Conservation (phyloP, 2,797 vertebrate species). For the Threskiornis aethiopicus region DNA sequence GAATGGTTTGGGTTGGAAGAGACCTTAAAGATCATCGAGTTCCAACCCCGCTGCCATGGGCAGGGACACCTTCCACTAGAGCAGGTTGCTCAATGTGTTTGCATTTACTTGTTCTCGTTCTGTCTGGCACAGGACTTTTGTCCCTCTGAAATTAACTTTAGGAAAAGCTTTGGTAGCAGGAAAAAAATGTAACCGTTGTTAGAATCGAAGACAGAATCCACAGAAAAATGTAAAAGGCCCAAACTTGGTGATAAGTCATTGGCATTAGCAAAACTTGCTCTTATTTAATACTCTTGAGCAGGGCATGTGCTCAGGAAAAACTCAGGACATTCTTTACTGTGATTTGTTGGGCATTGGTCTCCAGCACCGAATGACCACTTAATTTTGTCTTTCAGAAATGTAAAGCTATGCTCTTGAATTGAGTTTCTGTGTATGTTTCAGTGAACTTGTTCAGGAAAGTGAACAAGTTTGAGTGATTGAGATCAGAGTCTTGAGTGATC, state of each 20-base stretch:
- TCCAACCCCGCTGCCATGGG: too few species aligned
- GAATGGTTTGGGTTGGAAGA: too few species aligned
- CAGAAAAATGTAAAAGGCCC: background rate
- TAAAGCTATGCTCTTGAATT: background rate
- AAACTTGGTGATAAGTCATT: background rate
- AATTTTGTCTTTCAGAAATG: background rate
- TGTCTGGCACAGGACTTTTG: background rate
- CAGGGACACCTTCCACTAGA: too few species aligned
- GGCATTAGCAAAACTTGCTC: background rate
- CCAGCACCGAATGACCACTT: background rate
- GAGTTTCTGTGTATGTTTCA: background rate
- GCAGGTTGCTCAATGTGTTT: background rate
- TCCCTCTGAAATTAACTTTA: background rate
- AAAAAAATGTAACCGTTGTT: background rate
- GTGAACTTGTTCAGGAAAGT: background rate
- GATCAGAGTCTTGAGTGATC: too few species aligned
- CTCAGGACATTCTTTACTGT: background rate
- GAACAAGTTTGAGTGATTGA: too few species aligned
- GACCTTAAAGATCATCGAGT: too few species aligned
- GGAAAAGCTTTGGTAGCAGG: background rate
- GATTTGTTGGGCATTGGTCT: background rate
- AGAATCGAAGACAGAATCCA: background rate
- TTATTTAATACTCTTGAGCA: background rate
- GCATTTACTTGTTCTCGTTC: background rate
- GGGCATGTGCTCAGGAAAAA: fast-evolving